Conservation (phyloP, 2,888 invertebrate genomes). For the Ornithoptera priamus region DNA sequence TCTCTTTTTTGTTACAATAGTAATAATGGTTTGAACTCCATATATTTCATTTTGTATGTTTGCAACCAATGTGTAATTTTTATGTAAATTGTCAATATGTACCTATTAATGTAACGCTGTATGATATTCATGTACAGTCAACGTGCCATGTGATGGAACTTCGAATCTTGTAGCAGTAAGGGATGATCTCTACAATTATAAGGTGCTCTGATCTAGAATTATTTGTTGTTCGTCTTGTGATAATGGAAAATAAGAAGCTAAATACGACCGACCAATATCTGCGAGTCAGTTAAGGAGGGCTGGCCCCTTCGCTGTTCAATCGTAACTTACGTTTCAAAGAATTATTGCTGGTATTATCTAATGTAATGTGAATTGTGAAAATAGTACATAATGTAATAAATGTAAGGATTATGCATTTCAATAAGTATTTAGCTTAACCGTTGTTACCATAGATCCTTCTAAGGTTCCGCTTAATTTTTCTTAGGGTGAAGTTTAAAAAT, state of each 20-base stretch:
- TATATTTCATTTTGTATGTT: slow-evolving; percentile 3
- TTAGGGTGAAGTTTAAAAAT: slow-evolving; percentile 39
- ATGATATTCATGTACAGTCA: slow-evolving; percentile 71
- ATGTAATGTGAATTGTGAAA: slow-evolving; percentile 31
- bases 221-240: slow-evolving; percentile 74
- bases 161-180: slow-evolving; percentile 62
- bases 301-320: slow-evolving; percentile 57
- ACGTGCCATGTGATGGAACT: slow-evolving; percentile 72
- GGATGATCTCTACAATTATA: slow-evolving; percentile 80
- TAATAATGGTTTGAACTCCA: slow-evolving; percentile 2
- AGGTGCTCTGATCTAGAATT: slow-evolving; percentile 79
- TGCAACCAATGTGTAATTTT: slow-evolving; percentile 50
- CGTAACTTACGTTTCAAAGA: slow-evolving; percentile 30
- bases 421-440: slow-evolving; percentile 57
- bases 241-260: slow-evolving; percentile 62
- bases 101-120: slow-evolving; percentile 64
- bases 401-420: slow-evolving; percentile 68
- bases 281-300: slow-evolving; percentile 67
- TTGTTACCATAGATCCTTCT: slow-evolving; percentile 57
- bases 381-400: slow-evolving; percentile 39
- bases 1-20: slow-evolving; percentile 10
- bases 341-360: slow-evolving; percentile 30
- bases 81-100: slow-evolving; percentile 73
- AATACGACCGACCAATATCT: slow-evolving; percentile 72
- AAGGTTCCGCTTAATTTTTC: slow-evolving; percentile 31